A percentile compares a stretch with the other conserved stretches of the same genome.
These are phyloP conservation scores for Drosophila flavopinicola DNA, from an alignment of 2,888 invertebrate species.

Conservation along the genomic window DNA sequence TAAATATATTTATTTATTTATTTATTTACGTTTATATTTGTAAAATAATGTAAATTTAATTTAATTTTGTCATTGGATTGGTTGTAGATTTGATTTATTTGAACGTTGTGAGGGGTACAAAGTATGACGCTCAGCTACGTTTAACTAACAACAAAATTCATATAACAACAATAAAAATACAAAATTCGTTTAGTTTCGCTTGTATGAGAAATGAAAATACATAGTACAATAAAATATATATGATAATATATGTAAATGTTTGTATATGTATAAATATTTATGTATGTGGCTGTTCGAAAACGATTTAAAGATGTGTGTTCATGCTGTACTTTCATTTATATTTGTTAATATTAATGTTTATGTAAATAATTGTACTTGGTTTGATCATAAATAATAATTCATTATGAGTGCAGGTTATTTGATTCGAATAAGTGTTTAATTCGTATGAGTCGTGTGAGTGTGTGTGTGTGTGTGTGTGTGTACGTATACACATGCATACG, in stretches of 20 bases:
- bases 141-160: constrained; percentile 77
- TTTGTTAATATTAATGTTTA: constrained; percentile 10
- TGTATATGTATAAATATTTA: constrained; percentile 10
- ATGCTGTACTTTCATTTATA: constrained; percentile 12
- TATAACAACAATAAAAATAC: constrained; percentile 58
- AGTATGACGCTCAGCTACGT: constrained; percentile 72
- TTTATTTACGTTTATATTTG: constrained; percentile 43
- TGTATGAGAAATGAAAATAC: constrained; percentile 50
- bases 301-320: background rate
- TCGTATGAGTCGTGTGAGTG: constrained; percentile 6
- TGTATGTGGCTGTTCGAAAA: constrained; percentile 1
- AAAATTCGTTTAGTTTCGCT: constrained; percentile 51
- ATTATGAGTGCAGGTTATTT: constrained; percentile 49
- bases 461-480: constrained; percentile 6
- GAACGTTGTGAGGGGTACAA: constrained; percentile 68
- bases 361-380: constrained; percentile 52
- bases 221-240: constrained; percentile 52
- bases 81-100: constrained; percentile 73
- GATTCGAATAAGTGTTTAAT: constrained; percentile 27
- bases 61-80: constrained; percentile 68
- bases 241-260: constrained; percentile 8
- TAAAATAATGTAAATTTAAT: constrained; percentile 62
- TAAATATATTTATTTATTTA: constrained; percentile 62
- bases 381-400: constrained; percentile 31
- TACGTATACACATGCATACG: no score